Percentiles rank a stretch among this genome's conserved stretches.
These are phyloP conservation scores for Arrhamphus sclerolepis DNA, from an alignment of 2,797 vertebrate genomes.

Conservation along the genomic window DNA sequence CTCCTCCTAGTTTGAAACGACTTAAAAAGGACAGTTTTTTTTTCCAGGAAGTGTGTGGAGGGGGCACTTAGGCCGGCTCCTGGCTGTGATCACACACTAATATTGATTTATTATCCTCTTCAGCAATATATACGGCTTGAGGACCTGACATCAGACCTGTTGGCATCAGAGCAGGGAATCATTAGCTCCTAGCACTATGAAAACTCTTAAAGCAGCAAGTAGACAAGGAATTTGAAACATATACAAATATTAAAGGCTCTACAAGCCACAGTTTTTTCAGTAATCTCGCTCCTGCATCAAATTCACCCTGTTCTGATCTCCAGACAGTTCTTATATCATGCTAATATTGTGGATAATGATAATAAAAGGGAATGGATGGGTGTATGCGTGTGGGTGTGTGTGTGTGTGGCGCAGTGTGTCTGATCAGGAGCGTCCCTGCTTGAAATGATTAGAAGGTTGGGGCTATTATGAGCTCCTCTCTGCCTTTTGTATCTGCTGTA, in stretches of 20 bases:
- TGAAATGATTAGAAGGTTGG: constrained; percentile 80
- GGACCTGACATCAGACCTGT: constrained; percentile 48
- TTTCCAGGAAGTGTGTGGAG: constrained; percentile 57
- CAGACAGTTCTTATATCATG: constrained; percentile 76
- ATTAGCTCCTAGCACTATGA: constrained; percentile 20
- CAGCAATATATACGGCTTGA: constrained; percentile 42
- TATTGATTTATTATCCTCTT: constrained; percentile 76
- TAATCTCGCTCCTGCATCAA: constrained; percentile 55
- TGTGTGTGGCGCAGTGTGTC: constrained; percentile 50
- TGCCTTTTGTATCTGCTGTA: constrained; percentile 87
- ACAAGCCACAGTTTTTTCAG: constrained; percentile 54
- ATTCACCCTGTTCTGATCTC: constrained; percentile 65
- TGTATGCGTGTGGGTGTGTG: constrained; percentile 43
- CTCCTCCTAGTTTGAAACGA: constrained; percentile 37
- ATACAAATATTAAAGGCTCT: constrained; percentile 46
- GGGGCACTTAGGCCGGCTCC: constrained; percentile 45
- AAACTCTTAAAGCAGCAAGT: constrained; percentile 19
- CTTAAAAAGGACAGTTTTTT: constrained; percentile 69
- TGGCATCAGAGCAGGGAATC: constrained; percentile 52
- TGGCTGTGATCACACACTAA: constrained; percentile 43
- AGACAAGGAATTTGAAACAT: constrained; percentile 1
- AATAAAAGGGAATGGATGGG: constrained; percentile 54
- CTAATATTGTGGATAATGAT: constrained; percentile 78
- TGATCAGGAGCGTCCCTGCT: constrained; percentile 69
- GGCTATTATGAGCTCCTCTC: constrained; percentile 76